These are phyloP conservation scores for Malurus leucopterus DNA, from an alignment of 2,797 vertebrate species.

Conservation along the genomic window DNA sequence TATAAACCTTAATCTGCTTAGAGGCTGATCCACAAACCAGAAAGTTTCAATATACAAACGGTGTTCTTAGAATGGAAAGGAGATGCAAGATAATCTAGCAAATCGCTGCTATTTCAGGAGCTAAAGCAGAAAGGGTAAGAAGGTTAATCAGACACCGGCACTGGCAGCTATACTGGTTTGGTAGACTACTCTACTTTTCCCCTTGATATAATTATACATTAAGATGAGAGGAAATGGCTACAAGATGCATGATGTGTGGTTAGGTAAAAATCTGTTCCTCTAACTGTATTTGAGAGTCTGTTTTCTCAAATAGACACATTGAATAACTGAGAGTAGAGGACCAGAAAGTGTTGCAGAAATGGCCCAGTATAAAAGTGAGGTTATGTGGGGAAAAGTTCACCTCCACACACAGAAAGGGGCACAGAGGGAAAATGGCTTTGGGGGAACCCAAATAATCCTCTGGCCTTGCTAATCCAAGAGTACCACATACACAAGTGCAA, in stretches of 20 bases:
- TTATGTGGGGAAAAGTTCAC: not conserved
- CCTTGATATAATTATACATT: not conserved
- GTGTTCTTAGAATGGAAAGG: slow-evolving; percentile 9
- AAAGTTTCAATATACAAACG: slow-evolving; percentile 4
- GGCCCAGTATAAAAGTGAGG: not conserved
- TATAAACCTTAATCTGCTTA: slow-evolving; percentile 36
- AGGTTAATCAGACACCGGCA: slow-evolving; percentile 5
- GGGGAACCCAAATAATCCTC: not conserved
- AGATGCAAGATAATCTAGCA: slow-evolving; percentile 23
- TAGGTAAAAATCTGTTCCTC: not conserved
- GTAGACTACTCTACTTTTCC: not conserved
- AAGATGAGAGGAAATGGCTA: not conserved
- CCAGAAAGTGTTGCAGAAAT: not conserved
- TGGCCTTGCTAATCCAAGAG: not conserved
- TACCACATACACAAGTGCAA: not conserved
- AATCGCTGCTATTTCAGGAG: slow-evolving; percentile 33
- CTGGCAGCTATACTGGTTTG: not conserved
- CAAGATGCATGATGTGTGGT: not conserved
- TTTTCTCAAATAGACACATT: not conserved
- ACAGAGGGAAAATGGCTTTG: not conserved
- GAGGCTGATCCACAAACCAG: not conserved
- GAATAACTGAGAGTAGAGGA: not conserved
- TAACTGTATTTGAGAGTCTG: not conserved
- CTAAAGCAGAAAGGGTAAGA: not conserved
- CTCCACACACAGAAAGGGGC: not conserved